Conservation (phyloP, 2,797 vertebrate species). For the Centropyge bicolor region DNA sequence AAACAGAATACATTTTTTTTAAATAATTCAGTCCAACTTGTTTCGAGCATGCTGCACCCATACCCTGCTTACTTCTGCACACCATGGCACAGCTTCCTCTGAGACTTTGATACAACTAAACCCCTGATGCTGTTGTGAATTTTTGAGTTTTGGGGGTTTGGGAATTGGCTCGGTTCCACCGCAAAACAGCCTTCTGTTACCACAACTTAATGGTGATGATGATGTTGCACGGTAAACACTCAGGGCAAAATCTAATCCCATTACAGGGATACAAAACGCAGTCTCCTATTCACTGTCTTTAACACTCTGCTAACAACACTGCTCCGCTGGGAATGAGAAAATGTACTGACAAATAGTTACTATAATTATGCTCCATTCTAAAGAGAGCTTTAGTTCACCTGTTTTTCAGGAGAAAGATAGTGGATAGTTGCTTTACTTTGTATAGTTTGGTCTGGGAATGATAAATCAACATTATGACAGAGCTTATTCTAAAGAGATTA, state of each 20-base stretch:
- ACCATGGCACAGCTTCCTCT: constrained; percentile 21
- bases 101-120: constrained; percentile 36
- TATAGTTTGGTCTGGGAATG: background rate
- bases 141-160: constrained; percentile 44
- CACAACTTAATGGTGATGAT: constrained; percentile 48
- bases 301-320: constrained; percentile 30
- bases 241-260: constrained; percentile 55
- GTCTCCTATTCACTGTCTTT: constrained; percentile 31
- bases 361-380: constrained; percentile 25
- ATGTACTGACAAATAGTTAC: constrained; percentile 30
- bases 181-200: constrained; percentile 43
- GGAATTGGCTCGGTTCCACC: constrained; percentile 52
- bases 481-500: constrained; percentile 19
- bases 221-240: constrained; percentile 45
- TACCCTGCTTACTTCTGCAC: constrained; percentile 18
- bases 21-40: background rate
- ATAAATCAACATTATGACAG: constrained; percentile 10
- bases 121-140: constrained; percentile 34
- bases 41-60: background rate
- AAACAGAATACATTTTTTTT: background rate
- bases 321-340: constrained; percentile 42
- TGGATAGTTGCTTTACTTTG: background rate
- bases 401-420: constrained; percentile 11
- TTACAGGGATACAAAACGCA: constrained; percentile 54
- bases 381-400: constrained; percentile 14